Percentiles rank a stretch among this genome's conserved stretches.
Conservation (phyloP, 2,888 invertebrate species). For the Drosophila siamana region DNA sequence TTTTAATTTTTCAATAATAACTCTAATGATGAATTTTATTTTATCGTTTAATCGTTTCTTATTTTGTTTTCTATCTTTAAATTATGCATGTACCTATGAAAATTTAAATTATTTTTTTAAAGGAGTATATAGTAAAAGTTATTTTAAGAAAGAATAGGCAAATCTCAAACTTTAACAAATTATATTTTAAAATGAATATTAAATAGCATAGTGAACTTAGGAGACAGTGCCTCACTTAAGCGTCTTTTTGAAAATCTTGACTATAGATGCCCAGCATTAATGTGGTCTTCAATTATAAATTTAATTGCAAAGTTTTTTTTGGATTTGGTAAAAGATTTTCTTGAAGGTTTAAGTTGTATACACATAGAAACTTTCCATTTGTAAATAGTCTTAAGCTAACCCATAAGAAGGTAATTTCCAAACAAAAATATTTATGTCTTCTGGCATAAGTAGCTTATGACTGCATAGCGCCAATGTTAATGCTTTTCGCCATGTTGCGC, state of each 20-base stretch:
- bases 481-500: slow-evolving; percentile 24
- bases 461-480: slow-evolving; percentile 18
- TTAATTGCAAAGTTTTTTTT: not conserved
- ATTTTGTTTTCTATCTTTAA: slow-evolving; percentile 3
- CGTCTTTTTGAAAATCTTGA: not conserved
- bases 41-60: slow-evolving; percentile 32
- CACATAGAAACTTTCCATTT: not conserved
- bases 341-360: not conserved
- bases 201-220: not conserved
- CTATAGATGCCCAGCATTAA: no score
- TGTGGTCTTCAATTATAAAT: not conserved
- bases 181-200: not conserved
- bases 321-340: not conserved
- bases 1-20: slow-evolving; percentile 52
- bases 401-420: slow-evolving; percentile 4
- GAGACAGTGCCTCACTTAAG: no score
- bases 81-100: slow-evolving; percentile 52
- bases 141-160: not conserved
- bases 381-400: slow-evolving; percentile 29
- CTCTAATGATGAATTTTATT: slow-evolving; percentile 57
- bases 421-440: not conserved
- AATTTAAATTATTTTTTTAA: slow-evolving; percentile 12
- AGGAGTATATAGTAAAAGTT: not conserved
- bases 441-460: slow-evolving; percentile 4
- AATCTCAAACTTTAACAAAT: not conserved